Base-by-base conservation (phyloP, 2,113 vertebrate genomes). In the Suricata suricatta region DNA sequence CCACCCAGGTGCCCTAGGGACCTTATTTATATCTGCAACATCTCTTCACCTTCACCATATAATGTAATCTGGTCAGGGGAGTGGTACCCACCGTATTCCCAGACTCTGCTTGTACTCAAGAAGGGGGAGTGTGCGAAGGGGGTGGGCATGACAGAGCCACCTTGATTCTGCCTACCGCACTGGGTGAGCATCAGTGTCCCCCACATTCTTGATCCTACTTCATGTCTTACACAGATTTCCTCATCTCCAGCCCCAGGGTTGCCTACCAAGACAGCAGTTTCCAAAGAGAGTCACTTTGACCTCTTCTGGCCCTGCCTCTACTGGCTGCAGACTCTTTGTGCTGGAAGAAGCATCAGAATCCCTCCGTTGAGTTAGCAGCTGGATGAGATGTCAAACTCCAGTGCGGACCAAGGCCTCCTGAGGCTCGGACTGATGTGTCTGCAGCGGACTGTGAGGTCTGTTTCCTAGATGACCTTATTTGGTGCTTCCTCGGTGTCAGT, bases 381-480 rank as follows among this genome's bases (percentile, higher is more conserved):
- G 96, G 80, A 71, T 63, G 71, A 29, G 12, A 41, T 87, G 33
- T 57, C 80, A 92, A 57, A 52, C 41, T 71, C n/a, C 3, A 21
- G 52, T 16, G 41, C 17, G 50, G 69, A 50, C 63, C 35, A 93
- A 82, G 6, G 76, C 16, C 68, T 89, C 71, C 77, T 23, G 87
- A 89, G 84, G 69, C 80, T 38, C 31, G 63, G 41, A 47, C 63
- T 50, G 2, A 38, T 2, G 25, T 77, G 80, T 63, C 50, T 15
- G n/a, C 57, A 84, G 33, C 64, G 87, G 80, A 87, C 64, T 12
- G 9, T n/a, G 31, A 92, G 54, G 57, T 76, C 83, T 97, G 72
- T 93, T 93, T 77, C 79, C 72, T 60, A 87, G 90, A 72, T 95
- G 52, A 31, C 29, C 88, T 94, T 86, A 77, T 83, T 33, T 68